A percentile compares a stretch with the other conserved stretches of the same genome.
These are phyloP conservation scores for Struthidea cinerea DNA, from an alignment of 2,113 vertebrate species.

Conservation along the genomic window DNA sequence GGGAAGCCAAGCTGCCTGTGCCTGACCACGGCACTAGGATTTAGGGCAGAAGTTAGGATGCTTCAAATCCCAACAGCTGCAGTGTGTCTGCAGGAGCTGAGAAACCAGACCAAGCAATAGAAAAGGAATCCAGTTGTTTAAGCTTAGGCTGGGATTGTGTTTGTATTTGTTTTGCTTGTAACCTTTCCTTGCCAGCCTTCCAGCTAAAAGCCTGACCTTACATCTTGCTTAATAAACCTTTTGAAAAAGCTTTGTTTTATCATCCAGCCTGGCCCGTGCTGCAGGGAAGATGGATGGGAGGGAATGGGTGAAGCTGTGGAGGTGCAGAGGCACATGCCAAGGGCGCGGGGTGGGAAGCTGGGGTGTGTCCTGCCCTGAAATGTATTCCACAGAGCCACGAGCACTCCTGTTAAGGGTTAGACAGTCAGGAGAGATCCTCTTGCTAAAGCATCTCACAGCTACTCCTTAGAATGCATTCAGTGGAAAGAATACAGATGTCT, in stretches of 20 bases:
- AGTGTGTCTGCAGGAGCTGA: constrained; percentile 8
- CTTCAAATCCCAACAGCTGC: constrained; percentile 29
- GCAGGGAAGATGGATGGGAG: neutral
- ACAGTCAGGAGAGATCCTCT: neutral
- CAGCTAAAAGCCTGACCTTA: constrained; percentile 43
- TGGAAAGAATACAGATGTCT: neutral
- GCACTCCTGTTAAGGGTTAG: neutral
- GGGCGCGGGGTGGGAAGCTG: neutral
- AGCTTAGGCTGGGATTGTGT: constrained; percentile 26
- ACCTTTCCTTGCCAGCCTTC: constrained; percentile 7
- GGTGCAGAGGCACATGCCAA: neutral
- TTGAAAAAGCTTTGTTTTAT: constrained; percentile 13
- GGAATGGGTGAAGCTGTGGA: neutral
- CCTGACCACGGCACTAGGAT: neutral
- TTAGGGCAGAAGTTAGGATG: neutral
- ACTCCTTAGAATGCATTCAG: neutral
- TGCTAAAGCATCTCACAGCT: neutral
- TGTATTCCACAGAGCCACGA: neutral
- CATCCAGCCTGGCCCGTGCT: neutral
- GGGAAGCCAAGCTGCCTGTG: neutral
- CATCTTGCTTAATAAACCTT: neutral
- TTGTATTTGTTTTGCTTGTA: constrained; percentile 51
- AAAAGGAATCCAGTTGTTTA: constrained; percentile 59
- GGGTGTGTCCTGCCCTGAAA: neutral
- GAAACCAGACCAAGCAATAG: constrained; percentile 15